Evolutionary conservation across 2,113 vertebrate genomes (phyloP), one percentile per base, ranked within the genome.

Genomic region (Aix galericulata): DNA sequence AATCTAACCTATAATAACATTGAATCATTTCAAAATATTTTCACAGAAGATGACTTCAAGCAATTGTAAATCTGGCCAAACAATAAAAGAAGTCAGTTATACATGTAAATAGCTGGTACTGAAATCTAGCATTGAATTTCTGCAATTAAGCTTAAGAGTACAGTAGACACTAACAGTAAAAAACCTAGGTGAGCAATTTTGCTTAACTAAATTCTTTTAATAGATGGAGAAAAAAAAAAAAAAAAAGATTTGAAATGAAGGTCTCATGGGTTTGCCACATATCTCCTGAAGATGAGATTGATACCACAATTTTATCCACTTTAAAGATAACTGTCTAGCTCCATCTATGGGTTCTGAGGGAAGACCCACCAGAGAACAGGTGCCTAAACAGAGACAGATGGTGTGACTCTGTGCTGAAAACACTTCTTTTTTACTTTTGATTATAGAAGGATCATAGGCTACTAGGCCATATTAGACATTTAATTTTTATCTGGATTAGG

Each of bases 11-110:
- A 26, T 62, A 87, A 85, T 27, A 62, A 0, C 32, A 82, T 4
- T 53, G 53, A 82, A 82, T 62, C 0, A 36, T 69, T 94, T 88
- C 8, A 91, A 91, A 96, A 82, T 94, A 73, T 87, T 94, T 88
- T 80, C 59, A 17, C 29, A 71, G 10, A 77, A 8, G 17, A 52
- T 13, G 3, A 66, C 59, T 93, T 21, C 4, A n/a, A 95, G 36
- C 27, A 77, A 80, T 59, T 88, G 84, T 31, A 93, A 91, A 74
- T 50, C 58, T 71, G 17, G 62, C 27, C 50, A 25, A 74, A 26
- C 17, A 11, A 25, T 85, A 84, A 91, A 66, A 75, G 68, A 84
- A 84, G 58, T 5, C 38, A 72, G 22, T 68, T 82, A 64, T 13
- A 40, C 40, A 40, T 40, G 40, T 13, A 86, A 85, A 87, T 89